These are phyloP conservation scores for Sciurus carolinensis DNA, from an alignment of 2,797 vertebrate species.

Conservation along the genomic window DNA sequence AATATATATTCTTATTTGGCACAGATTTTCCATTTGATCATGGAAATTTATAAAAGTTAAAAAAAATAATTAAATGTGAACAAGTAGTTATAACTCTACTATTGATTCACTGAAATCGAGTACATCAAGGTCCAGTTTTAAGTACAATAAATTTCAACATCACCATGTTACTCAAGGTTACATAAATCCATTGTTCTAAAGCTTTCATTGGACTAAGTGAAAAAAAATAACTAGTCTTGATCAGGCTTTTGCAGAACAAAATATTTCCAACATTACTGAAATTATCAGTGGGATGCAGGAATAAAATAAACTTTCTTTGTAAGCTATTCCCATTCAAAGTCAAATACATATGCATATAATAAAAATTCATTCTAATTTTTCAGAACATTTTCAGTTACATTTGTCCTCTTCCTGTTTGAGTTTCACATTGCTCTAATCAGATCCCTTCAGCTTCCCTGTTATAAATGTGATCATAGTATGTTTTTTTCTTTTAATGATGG, in stretches of 20 bases:
- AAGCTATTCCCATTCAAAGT: not conserved
- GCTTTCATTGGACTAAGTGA: not conserved
- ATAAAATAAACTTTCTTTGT: not conserved
- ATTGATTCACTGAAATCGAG: not conserved
- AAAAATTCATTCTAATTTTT: conserved; percentile 34
- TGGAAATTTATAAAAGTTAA: not conserved
- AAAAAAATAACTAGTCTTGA: not conserved
- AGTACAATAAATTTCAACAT: not conserved
- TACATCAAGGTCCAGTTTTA: not conserved
- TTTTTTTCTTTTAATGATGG: not conserved
- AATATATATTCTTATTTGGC: not conserved
- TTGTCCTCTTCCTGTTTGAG: not conserved
- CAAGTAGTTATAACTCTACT: not conserved
- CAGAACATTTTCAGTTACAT: not conserved
- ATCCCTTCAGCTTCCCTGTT: not conserved
- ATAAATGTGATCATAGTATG: not conserved
- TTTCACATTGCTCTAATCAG: not conserved
- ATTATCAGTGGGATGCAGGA: not conserved
- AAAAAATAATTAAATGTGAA: conserved; percentile 8
- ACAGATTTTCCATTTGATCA: conserved; percentile 35
- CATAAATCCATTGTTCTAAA: not conserved
- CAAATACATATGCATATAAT: not conserved
- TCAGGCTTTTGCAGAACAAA: not conserved
- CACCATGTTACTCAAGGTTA: not conserved
- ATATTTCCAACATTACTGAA: conserved; percentile 31